Base-by-base conservation (phyloP, 2,113 vertebrate genomes). In the Phylloscopus trochiloides region DNA sequence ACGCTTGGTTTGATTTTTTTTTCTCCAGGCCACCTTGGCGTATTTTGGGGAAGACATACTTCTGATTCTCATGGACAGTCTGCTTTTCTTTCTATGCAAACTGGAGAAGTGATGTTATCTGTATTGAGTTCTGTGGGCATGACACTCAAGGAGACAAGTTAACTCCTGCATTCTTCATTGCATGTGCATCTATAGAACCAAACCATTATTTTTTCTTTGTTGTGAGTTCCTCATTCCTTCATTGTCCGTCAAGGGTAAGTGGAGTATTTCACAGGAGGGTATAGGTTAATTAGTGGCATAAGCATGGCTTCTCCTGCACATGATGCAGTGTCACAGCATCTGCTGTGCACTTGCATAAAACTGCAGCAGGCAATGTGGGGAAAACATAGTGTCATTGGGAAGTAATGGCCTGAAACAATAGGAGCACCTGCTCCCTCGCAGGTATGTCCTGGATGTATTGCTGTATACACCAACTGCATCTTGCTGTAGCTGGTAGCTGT, bases 401-500 rank as follows among this genome's bases (percentile, higher is more conserved):
- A 93, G 47, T 94, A 95, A 95, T 92, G 67, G 32, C n/a, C 68
- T 88, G 79, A 95, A 95, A 90, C 91, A 76, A 83, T 0, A 73
- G 63, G 61, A 95, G 72, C 88, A 93, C 86, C 82, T 92, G 91
- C 75, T 96, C 88, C 62, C 34, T 83, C 20, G 42, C 57, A 70
- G 54, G 50, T 83, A 54, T 66, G 67, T 90, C 38, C 55, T 73
- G 55, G 34, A 80, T 86, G 12, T 70, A 34, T 92, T 58, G 20
- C 47, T 55, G 1, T 32, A 68, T 50, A 62, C 17, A 80, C 51
- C 59, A 76, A 15, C 29, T 83, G 58, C 3, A 2, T 68, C 59
- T 94, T 80, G 29, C 51, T 92, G 42, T 88, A 88, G 75, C 85
- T 93, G 58, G 54, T 73, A 90, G 74, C 78, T 61, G 78, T 86